A percentile compares a stretch with the other conserved stretches of the same genome.
phyloP scores from a whole-genome alignment of 2,797 vertebrate genomes.

The Octomys mimax region DNA sequence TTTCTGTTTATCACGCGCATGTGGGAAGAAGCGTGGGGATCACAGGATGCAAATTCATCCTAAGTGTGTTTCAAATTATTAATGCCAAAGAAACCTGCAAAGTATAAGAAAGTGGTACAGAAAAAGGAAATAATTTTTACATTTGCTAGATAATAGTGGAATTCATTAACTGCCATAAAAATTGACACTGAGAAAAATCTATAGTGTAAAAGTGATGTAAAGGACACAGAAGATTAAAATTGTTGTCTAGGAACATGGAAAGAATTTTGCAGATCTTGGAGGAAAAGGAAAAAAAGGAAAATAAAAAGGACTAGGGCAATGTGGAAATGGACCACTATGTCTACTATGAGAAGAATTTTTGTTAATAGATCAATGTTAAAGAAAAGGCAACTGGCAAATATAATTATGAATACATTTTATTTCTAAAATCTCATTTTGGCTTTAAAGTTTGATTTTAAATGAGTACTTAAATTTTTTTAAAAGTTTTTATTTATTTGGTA shows the following conservation, averaged over 20 bases:
- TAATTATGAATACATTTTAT: not conserved
- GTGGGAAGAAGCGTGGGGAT: not conserved
- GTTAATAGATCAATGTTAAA: not conserved
- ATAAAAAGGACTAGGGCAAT: not conserved
- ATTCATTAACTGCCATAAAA: constrained; percentile 38
- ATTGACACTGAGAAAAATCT: constrained; percentile 18
- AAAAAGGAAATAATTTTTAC: constrained; percentile 36
- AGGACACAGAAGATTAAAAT: not conserved
- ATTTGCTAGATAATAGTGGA: not conserved
- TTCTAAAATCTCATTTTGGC: not conserved
- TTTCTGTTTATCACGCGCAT: constrained; percentile 21
- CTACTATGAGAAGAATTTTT: not conserved
- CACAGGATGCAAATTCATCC: not conserved
- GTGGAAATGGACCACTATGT: not conserved
- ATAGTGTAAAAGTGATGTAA: not conserved
- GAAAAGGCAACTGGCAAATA: not conserved
- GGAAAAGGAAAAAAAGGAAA: constrained; percentile 1
- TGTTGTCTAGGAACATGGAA: not conserved
- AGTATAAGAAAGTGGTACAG: not conserved
- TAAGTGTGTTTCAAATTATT: constrained; percentile 22
- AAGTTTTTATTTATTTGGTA: too few species aligned
- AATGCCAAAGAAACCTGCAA: not conserved
- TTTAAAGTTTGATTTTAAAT: constrained; percentile 46
- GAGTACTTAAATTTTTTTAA: not conserved
- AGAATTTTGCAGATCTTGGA: not conserved